phyloP scores from a whole-genome alignment of 2,797 vertebrate genomes.

The Rachycentron canadum region DNA sequence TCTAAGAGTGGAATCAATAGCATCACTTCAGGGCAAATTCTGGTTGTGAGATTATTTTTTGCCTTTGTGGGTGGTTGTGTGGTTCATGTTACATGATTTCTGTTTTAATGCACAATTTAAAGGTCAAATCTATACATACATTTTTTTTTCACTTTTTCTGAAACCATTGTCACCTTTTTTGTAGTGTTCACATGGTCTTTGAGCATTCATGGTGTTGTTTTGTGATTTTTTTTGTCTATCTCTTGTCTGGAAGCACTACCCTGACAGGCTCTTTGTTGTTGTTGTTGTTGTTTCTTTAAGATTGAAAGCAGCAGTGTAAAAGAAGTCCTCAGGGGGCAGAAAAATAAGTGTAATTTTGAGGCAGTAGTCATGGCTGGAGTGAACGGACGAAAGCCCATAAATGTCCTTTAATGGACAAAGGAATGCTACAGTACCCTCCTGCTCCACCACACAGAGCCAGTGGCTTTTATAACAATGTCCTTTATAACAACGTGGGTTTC shows the following conservation, averaged over 20 bases:
- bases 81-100: constrained; percentile 4
- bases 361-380: constrained; percentile 61
- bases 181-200: constrained; percentile 37
- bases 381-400: constrained; percentile 68
- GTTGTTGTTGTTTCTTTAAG: constrained; percentile 80
- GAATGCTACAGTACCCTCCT: constrained; percentile 74
- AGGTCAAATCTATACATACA: neutral
- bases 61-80: neutral
- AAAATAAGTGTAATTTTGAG: constrained; percentile 74
- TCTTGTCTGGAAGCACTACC: constrained; percentile 81
- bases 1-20: constrained; percentile 57
- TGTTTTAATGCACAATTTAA: constrained; percentile 9
- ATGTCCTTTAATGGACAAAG: constrained; percentile 78
- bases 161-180: constrained; percentile 26
- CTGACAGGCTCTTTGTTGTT: constrained; percentile 62
- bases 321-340: constrained; percentile 68
- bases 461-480: constrained; percentile 66
- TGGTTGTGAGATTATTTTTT: constrained; percentile 12
- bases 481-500: constrained; percentile 66
- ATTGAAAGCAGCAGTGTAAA: constrained; percentile 75
- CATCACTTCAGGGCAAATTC: constrained; percentile 13
- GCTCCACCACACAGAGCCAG: constrained; percentile 55
- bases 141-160: constrained; percentile 10
- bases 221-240: constrained; percentile 66
- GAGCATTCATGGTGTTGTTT: constrained; percentile 71